Percentiles rank a stretch among this genome's conserved stretches.
phyloP scores from a whole-genome alignment of 1,140 invertebrate species.

The Pentalonia nigronervosa region DNA sequence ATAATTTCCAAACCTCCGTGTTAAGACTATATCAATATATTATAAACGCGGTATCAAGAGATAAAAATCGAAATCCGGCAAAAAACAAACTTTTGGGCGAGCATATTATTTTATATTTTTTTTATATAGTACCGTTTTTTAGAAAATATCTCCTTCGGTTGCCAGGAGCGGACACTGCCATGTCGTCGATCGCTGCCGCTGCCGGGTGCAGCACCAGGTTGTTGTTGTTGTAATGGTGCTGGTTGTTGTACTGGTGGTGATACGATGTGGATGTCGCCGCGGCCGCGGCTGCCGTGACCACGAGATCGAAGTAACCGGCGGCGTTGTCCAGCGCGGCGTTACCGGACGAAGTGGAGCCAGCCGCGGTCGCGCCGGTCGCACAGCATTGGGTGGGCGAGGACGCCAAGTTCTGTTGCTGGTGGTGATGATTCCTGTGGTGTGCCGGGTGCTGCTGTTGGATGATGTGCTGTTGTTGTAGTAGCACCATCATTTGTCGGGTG shows the following conservation, averaged over 20 bases:
- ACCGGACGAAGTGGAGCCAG: background rate
- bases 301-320: conserved; percentile 48
- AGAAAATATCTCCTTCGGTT: conserved; percentile 12
- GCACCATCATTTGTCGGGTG: conserved; percentile 48
- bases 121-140: conserved; percentile 32
- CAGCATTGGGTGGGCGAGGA: background rate
- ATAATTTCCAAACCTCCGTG: background rate
- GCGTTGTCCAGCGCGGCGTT: background rate
- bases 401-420: background rate
- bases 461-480: conserved; percentile 34
- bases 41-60: background rate
- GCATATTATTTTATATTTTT: too few species aligned
- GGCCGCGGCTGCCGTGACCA: conserved; percentile 31
- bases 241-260: conserved; percentile 15
- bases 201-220: background rate
- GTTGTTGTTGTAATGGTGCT: conserved; percentile 13
- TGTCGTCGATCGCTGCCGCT: background rate
- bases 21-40: background rate
- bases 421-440: conserved; percentile 11
- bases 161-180: background rate
- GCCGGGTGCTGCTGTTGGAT: conserved; percentile 9
- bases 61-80: background rate
- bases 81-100: background rate
- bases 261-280: conserved; percentile 13
- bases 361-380: background rate